phyloP scores from a whole-genome alignment of 2,113 vertebrate species.

The Poicephalus meyeri region DNA sequence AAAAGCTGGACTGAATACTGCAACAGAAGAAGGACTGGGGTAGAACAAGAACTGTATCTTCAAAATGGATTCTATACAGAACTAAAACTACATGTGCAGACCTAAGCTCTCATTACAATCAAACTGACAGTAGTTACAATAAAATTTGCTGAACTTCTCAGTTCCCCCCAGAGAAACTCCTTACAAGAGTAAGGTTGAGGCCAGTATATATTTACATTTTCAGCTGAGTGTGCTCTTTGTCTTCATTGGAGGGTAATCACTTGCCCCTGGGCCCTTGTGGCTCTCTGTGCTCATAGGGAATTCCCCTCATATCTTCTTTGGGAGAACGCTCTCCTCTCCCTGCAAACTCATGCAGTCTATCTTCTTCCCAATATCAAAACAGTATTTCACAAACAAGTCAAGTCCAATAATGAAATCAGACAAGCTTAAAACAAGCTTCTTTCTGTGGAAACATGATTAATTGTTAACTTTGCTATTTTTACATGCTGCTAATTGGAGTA shows the following conservation, averaged over 20 bases:
- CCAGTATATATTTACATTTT: neutral
- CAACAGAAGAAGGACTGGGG: neutral
- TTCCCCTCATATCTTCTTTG: neutral
- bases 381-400: neutral
- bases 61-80: neutral
- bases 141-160: neutral
- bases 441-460: neutral
- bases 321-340: neutral
- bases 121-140: neutral
- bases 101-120: neutral
- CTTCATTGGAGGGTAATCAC: neutral
- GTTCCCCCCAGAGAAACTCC: neutral
- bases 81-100: neutral
- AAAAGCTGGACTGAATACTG: neutral
- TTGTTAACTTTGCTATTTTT: neutral
- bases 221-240: neutral
- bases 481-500: neutral
- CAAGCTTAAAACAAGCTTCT: neutral
- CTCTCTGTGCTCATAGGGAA: neutral
- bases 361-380: neutral
- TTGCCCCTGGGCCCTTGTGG: rapidly evolving
- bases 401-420: neutral
- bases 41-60: neutral
- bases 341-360: neutral
- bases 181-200: neutral